Evolutionary conservation across 1,140 invertebrate genomes (phyloP).

Genomic region (Drosophila setifemur): DNA sequence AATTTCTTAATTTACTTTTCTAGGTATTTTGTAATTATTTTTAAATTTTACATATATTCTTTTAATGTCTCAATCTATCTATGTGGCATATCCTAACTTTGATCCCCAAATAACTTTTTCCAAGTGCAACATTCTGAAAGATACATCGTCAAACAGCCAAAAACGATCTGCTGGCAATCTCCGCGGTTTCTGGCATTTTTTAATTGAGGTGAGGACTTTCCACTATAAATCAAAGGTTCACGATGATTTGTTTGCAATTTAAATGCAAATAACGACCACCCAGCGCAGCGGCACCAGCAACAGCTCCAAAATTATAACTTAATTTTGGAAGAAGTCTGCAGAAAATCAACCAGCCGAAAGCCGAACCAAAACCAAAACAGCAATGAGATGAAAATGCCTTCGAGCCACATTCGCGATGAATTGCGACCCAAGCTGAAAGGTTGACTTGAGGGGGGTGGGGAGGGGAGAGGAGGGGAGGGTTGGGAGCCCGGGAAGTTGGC

Average conservation of each 20-base stretch:
- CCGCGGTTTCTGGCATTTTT: constrained; percentile 27
- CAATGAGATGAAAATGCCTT: constrained; percentile 53
- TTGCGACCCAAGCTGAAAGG: constrained; percentile 9
- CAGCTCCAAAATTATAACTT: constrained; percentile 74
- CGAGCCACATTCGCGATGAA: constrained; percentile 46
- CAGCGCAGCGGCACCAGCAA: constrained; percentile 11
- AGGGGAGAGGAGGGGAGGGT: not conserved
- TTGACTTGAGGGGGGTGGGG: not conserved
- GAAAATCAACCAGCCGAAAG: constrained; percentile 8
- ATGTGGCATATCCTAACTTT: not conserved
- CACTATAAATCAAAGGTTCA: constrained; percentile 69
- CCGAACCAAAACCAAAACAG: too few species aligned
- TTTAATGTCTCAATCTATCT: too few species aligned
- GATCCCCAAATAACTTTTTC: not conserved
- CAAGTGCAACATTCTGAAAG: constrained; percentile 6
- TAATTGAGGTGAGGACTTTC: constrained; percentile 65
- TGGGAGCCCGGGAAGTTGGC: not conserved
- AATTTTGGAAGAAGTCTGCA: constrained; percentile 59
- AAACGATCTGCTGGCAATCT: constrained; percentile 15
- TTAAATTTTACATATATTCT: too few species aligned
- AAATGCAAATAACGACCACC: constrained; percentile 79
- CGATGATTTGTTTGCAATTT: constrained; percentile 79
- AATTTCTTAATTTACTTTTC: too few species aligned
- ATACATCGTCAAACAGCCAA: constrained; percentile 6
- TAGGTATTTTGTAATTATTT: too few species aligned